Evolutionary conservation across 1,140 invertebrate genomes (phyloP).

Genomic region (Steinernema feltiae): DNA sequence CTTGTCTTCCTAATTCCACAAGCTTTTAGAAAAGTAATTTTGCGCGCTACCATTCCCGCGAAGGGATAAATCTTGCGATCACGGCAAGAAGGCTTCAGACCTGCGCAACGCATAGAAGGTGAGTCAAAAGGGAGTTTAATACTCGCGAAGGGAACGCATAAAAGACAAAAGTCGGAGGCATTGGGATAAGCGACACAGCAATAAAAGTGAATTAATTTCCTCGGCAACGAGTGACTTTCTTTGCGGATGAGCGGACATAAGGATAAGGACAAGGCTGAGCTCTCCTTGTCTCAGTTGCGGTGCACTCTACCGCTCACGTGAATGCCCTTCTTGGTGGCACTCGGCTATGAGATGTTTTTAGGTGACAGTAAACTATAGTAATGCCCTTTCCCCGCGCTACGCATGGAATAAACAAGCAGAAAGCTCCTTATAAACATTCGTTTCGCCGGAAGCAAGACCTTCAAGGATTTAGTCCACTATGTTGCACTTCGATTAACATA

Average conservation of each 20-base stretch:
- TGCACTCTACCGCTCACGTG: too few species aligned
- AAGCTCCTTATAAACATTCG: not conserved
- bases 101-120: too few species aligned
- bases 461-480: not conserved
- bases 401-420: not conserved
- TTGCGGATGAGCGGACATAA: not conserved
- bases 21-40: too few species aligned
- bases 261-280: not conserved
- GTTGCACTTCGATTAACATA: not conserved
- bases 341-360: too few species aligned
- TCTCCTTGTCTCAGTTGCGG: not conserved
- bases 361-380: not conserved
- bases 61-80: not conserved
- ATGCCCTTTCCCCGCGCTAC: not conserved
- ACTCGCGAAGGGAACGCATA: not conserved
- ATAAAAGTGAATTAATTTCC: constrained; percentile 11
- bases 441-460: not conserved
- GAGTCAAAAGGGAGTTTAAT: too few species aligned
- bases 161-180: not conserved
- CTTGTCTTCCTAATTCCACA: too few species aligned
- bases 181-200: not conserved
- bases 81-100: not conserved
- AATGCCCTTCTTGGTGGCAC: too few species aligned
- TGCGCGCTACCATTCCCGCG: not conserved
- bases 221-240: not conserved